phyloP scores from a whole-genome alignment of 2,888 invertebrate genomes.

The Dicranocentrus wangi region DNA sequence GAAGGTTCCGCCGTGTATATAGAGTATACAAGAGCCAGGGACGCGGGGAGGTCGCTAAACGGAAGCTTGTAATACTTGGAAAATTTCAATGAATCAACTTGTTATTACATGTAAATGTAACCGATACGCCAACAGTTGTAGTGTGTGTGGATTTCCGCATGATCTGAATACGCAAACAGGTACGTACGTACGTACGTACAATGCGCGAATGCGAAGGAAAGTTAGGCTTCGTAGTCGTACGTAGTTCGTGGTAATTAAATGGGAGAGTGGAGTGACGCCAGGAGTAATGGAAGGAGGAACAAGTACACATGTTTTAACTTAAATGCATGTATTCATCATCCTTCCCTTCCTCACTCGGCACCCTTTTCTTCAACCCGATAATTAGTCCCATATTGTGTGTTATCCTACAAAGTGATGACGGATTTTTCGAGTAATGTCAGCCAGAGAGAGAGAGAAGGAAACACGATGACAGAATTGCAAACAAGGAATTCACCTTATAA shows the following conservation, averaged over 20 bases:
- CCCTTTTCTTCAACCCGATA: neutral
- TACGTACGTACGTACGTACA: neutral
- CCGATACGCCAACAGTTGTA: neutral
- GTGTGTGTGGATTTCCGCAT: neutral
- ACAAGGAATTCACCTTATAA: conserved; percentile 22
- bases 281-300: neutral
- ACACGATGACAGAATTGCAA: conserved; percentile 40
- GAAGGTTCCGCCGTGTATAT: neutral
- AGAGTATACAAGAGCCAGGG: too few relatives aligned
- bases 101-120: too few relatives aligned
- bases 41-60: too few relatives aligned
- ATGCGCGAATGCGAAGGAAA: too few relatives aligned
- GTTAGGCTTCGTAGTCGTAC: too few relatives aligned
- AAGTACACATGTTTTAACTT: neutral
- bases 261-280: neutral
- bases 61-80: too few relatives aligned
- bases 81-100: too few relatives aligned
- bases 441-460: neutral
- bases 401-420: neutral
- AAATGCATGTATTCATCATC: neutral
- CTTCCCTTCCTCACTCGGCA: neutral
- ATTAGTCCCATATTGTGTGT: neutral
- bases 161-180: neutral
- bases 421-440: neutral
- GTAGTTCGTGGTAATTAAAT: neutral